These are phyloP conservation scores for Rhyacophila evoluta DNA, from an alignment of 2,888 invertebrate genomes.

Conservation along the genomic window DNA sequence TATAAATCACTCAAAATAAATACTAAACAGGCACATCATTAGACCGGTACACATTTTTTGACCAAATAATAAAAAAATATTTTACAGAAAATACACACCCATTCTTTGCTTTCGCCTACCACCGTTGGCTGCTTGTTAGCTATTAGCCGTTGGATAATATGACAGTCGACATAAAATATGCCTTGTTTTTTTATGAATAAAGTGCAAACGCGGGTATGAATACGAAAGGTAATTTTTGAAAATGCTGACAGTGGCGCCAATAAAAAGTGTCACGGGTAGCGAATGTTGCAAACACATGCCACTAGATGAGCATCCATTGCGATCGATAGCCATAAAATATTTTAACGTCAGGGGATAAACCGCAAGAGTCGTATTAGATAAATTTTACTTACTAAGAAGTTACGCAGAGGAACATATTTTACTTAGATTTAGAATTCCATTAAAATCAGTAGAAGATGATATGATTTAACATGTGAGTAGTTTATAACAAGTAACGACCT, in stretches of 20 bases:
- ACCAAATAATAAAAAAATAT: not conserved
- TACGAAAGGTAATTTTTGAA: not conserved
- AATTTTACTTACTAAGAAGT: not conserved
- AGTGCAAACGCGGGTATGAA: not conserved
- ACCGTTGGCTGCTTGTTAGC: not conserved
- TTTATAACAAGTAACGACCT: too few species aligned
- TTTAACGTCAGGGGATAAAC: not conserved
- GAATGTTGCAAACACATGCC: not conserved
- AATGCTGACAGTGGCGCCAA: not conserved
- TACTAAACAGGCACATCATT: too few species aligned
- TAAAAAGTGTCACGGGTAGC: not conserved
- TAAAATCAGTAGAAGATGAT: too few species aligned
- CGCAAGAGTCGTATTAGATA: not conserved
- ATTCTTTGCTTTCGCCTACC: not conserved
- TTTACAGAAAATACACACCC: not conserved
- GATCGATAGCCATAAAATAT: not conserved
- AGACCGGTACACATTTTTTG: too few species aligned
- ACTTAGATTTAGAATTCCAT: too few species aligned
- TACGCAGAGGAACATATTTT: too few species aligned
- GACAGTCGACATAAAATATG: not conserved
- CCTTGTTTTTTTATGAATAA: not conserved
- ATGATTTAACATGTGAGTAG: too few species aligned
- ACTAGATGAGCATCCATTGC: not conserved
- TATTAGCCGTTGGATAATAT: too few species aligned
- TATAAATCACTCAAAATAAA: too few species aligned